Evolutionary conservation across 1,140 invertebrate species (phyloP), one percentile per base, ranked within the genome.

Genomic region (Campoletis sonorensis): DNA sequence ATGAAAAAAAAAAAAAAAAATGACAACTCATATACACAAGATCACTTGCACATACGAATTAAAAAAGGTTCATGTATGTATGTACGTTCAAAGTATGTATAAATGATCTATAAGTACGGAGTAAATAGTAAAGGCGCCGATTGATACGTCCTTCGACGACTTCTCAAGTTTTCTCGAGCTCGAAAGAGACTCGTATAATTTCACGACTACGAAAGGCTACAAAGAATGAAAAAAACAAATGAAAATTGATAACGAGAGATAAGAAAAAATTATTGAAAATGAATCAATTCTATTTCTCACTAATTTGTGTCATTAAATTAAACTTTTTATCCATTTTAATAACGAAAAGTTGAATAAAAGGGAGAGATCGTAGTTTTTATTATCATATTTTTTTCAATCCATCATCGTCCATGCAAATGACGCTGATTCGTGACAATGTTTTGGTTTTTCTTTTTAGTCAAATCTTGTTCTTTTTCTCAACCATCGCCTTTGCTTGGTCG

Each of bases 161-260:
- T 70, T 70, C 67, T 70, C n/a, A 70, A 70, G 67, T 70, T 70
- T 70, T 70, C 26, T 33, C 67, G 27, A 70, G 67, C 26, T 30
- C 27, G 2, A 1, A 33, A 54, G n/a, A 54, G n/a, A 33, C 13
- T 30, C 67, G 67, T 30, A 30, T 70, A 33, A 26, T 64, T 64
- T 23, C 15, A 33, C 30, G 30, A 70, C 67, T 21, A 33, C 30
- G 67, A 70, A 15, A 54, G 8, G 1, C 3, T 54, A 18, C n/a
- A n/a, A n/a, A n/a, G 51, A 54, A 54, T 54, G n/a, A 54, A 54
- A n/a, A 21, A 54, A 54, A 54, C 51, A 1, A 1, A 21, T n/a
- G 18, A 54, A 54, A 54, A 54, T 54, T 26, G 61, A 23, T n/a
- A 26, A 26, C n/a, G 61, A 64, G 11, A 64, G 2, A 13, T 8